A percentile compares a stretch with the other conserved stretches of the same genome.
These are phyloP conservation scores for Timema cristinae DNA, from an alignment of 2,888 invertebrate genomes.

Conservation along the genomic window DNA sequence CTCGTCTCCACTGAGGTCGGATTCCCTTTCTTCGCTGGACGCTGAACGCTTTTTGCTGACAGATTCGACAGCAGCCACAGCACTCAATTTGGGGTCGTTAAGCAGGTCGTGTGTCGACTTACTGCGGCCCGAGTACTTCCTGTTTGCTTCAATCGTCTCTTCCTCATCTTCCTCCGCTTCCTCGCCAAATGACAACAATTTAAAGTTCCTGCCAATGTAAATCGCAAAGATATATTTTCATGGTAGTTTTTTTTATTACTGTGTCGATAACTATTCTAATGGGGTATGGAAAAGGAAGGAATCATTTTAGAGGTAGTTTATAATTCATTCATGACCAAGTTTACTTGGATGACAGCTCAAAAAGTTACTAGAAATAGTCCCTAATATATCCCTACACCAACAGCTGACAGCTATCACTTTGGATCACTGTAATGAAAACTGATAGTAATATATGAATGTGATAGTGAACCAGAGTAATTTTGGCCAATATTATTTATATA, in stretches of 20 bases:
- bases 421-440: no score
- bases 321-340: no score
- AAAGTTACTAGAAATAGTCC: no score
- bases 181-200: constrained; percentile 92
- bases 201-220: constrained; percentile 72
- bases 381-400: no score
- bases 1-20: constrained; percentile 46
- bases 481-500: no score
- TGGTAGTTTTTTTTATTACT: neutral
- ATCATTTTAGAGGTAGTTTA: no score
- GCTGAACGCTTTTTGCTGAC: constrained; percentile 39
- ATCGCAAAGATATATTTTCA: neutral
- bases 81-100: constrained; percentile 85
- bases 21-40: constrained; percentile 37
- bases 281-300: no score
- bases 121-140: constrained; percentile 71
- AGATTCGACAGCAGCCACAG: constrained; percentile 57
- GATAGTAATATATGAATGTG: no score
- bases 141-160: constrained; percentile 53
- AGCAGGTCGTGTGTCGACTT: constrained; percentile 93
- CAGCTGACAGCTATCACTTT: no score
- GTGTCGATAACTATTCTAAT: no score
- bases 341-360: no score
- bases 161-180: constrained; percentile 42
- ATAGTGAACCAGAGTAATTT: no score